These are phyloP conservation scores for Poecilia gillii DNA, from an alignment of 2,797 vertebrate species.

Conservation along the genomic window DNA sequence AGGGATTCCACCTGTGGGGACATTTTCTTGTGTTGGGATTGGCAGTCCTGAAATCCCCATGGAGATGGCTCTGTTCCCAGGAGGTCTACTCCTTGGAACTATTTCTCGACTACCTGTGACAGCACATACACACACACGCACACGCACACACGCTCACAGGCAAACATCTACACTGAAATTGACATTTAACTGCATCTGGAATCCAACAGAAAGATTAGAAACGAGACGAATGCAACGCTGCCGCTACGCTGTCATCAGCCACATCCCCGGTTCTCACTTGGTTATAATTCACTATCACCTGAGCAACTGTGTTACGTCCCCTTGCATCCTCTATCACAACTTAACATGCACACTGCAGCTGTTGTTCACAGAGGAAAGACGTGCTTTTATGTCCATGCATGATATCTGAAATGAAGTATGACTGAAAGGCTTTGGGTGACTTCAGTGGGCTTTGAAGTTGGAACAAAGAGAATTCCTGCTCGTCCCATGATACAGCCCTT, in stretches of 20 bases:
- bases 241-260: constrained; percentile 10
- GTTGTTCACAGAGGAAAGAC: constrained; percentile 51
- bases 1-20: constrained; percentile 50
- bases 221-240: constrained; percentile 22
- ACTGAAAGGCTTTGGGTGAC: constrained; percentile 54
- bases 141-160: constrained; percentile 17
- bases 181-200: constrained; percentile 11
- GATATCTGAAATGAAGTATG: constrained; percentile 56
- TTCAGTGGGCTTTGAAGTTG: constrained; percentile 69
- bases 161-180: neutral
- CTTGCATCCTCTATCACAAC: constrained; percentile 33
- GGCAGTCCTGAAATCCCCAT: constrained; percentile 32
- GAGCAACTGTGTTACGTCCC: constrained; percentile 29
- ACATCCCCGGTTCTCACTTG: constrained; percentile 28
- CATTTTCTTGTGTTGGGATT: constrained; percentile 40
- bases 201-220: constrained; percentile 19
- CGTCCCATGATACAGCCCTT: constrained; percentile 41
- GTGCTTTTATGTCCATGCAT: constrained; percentile 57
- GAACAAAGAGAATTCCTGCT: constrained; percentile 76
- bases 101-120: constrained; percentile 38
- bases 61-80: constrained; percentile 46
- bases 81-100: constrained; percentile 41
- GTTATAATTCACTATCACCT: constrained; percentile 48
- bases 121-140: neutral
- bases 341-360: constrained; percentile 20